Evolutionary conservation across 2,888 invertebrate species (phyloP).

Genomic region (Dorcus hopei): DNA sequence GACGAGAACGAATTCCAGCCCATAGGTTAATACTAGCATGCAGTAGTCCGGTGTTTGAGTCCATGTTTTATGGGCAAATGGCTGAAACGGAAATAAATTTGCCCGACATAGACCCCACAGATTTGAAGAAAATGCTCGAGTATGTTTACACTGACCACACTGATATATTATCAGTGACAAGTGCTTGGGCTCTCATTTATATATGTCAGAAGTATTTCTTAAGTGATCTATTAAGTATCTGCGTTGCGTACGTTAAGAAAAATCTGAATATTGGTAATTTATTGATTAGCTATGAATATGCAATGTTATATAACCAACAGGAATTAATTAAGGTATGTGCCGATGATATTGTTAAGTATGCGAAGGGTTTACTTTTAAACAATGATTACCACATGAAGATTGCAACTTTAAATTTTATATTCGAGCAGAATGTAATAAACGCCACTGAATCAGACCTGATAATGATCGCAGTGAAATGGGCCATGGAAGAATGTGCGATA

Average conservation of each 20-base stretch:
- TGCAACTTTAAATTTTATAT: conserved; percentile 52
- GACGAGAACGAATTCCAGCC: conserved; percentile 54
- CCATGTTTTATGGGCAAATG: conserved; percentile 64
- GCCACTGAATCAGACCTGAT: conserved; percentile 55
- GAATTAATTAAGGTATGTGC: conserved; percentile 53
- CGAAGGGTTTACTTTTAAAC: conserved; percentile 52
- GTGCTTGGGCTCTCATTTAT: conserved; percentile 62
- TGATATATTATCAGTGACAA: conserved; percentile 54
- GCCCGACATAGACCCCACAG: conserved; percentile 58
- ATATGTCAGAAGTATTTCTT: conserved; percentile 66
- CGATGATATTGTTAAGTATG: conserved; percentile 56
- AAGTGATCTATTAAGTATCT: conserved; percentile 53
- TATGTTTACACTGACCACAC: conserved; percentile 62
- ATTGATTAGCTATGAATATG: conserved; percentile 58
- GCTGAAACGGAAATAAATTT: conserved; percentile 52
- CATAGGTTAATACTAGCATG: conserved; percentile 64
- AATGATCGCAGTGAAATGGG: conserved; percentile 56
- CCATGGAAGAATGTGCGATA: conserved; percentile 52
- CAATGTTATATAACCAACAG: conserved; percentile 58
- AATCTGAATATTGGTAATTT: conserved; percentile 59
- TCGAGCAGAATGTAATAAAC: conserved; percentile 54
- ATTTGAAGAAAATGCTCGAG: conserved; percentile 59
- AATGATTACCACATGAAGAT: conserved; percentile 54
- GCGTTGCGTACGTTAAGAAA: conserved; percentile 54
- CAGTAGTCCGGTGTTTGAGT: conserved; percentile 67